A percentile compares a stretch with the other conserved stretches of the same genome.
Evolutionary conservation across 2,113 vertebrate species (phyloP).

Genomic region (Larimichthys polyactis): DNA sequence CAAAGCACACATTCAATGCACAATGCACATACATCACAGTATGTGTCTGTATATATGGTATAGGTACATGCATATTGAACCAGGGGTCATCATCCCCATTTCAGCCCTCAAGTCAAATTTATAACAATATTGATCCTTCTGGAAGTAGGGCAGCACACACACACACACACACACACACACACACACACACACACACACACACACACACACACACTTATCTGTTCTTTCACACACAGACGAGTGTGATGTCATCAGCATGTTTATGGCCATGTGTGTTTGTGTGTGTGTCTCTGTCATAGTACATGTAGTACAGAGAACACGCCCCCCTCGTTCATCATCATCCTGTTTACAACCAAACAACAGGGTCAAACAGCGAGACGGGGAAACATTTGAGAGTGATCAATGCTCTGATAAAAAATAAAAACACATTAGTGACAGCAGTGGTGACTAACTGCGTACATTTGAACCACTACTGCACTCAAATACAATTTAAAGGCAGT

Average conservation of each 20-base stretch:
- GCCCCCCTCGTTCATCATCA: constrained; percentile 3
- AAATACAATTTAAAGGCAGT: no score
- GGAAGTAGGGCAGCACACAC: constrained; percentile 36
- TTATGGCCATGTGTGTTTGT: neutral
- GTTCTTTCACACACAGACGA: neutral
- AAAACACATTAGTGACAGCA: neutral
- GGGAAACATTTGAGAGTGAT: neutral
- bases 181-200: constrained; percentile 11
- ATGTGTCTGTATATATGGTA: no score
- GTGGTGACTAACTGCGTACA: neutral
- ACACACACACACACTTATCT: constrained; percentile 1
- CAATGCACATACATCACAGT: neutral
- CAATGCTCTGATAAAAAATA: no score
- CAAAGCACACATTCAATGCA: neutral
- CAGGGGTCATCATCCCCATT: constrained; percentile 8
- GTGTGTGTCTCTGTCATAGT: neutral
- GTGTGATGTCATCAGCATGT: constrained; percentile 34
- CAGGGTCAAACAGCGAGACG: neutral
- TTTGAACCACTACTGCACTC: neutral
- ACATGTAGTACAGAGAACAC: constrained; percentile 12
- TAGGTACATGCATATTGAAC: constrained; percentile 3
- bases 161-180: constrained; percentile 10
- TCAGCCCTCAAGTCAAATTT: constrained; percentile 44
- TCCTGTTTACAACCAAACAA: constrained; percentile 27
- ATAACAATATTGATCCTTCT: constrained; percentile 37